phyloP scores from a whole-genome alignment of 2,113 vertebrate genomes.

The Empidonax alnorum region DNA sequence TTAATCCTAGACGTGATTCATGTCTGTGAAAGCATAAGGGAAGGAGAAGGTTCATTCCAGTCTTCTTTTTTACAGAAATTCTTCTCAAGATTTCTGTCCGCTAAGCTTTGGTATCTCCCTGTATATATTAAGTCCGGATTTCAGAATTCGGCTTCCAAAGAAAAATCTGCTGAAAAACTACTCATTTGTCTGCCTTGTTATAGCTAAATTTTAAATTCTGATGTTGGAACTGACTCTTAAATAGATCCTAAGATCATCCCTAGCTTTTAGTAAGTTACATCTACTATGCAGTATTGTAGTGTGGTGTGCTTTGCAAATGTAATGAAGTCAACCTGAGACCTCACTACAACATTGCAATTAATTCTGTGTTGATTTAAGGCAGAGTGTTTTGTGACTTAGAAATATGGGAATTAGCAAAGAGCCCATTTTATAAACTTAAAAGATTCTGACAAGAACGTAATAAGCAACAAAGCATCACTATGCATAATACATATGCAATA shows the following conservation, averaged over 20 bases:
- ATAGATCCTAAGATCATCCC: neutral
- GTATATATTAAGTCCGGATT: neutral
- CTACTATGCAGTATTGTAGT: neutral
- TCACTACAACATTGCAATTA: neutral
- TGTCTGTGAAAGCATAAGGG: neutral
- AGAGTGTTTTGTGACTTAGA: neutral
- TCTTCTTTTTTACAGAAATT: neutral
- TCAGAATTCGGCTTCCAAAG: neutral
- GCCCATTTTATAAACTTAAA: neutral
- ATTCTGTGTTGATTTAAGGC: neutral
- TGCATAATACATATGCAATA: neutral
- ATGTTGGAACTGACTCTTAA: neutral
- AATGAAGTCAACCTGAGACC: neutral
- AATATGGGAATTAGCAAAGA: slow-evolving; percentile 10
- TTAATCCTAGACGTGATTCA: neutral
- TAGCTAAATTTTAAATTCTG: neutral
- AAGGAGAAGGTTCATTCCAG: neutral
- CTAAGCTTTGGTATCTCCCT: neutral
- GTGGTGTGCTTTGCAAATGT: neutral
- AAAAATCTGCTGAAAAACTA: neutral
- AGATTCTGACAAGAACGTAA: neutral
- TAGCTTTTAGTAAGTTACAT: neutral
- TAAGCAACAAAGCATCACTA: neutral
- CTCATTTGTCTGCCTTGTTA: neutral
- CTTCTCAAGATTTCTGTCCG: neutral